Evolutionary conservation across 2,797 vertebrate species (phyloP).

Genomic region (Knipowitschia caucasica): DNA sequence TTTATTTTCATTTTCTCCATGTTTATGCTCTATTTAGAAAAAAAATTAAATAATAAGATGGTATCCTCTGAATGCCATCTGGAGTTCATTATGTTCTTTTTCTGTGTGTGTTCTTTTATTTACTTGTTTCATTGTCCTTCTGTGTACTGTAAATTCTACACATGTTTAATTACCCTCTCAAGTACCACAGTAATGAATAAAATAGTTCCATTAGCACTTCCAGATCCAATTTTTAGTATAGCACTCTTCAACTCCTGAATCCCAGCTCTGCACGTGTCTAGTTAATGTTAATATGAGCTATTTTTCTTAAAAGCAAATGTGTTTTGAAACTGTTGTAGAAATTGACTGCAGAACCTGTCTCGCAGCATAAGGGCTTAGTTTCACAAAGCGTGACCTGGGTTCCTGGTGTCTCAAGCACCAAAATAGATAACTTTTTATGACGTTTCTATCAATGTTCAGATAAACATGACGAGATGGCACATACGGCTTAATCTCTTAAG

Average conservation of each 20-base stretch:
- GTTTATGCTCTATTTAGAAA: too few species aligned
- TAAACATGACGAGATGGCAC: slow-evolving; percentile 41
- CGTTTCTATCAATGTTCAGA: slow-evolving; percentile 32
- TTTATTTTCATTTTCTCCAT: too few species aligned
- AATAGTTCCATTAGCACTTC: slow-evolving; percentile 7
- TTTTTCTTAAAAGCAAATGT: background rate
- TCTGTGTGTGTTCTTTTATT: too few species aligned
- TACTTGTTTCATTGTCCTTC: slow-evolving; percentile 20
- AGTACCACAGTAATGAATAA: slow-evolving; percentile 11
- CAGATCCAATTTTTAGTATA: background rate
- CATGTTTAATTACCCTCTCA: slow-evolving; percentile 17
- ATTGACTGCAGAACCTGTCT: background rate
- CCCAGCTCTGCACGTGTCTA: background rate
- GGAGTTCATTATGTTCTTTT: slow-evolving; percentile 11
- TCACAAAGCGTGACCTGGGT: slow-evolving; percentile 10
- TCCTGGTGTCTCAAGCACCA: slow-evolving; percentile 22
- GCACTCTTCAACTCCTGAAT: background rate
- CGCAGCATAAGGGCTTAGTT: slow-evolving; percentile 2
- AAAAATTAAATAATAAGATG: too few species aligned
- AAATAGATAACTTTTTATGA: slow-evolving; percentile 43
- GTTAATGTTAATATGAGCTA: background rate
- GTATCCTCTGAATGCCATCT: too few species aligned
- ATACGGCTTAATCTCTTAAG: slow-evolving; percentile 61
- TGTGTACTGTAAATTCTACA: slow-evolving; percentile 10
- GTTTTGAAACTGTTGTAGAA: background rate